A percentile compares a stretch with the other conserved stretches of the same genome.
Conservation (phyloP, 2,888 invertebrate species). For the Agonopterix arenella region DNA sequence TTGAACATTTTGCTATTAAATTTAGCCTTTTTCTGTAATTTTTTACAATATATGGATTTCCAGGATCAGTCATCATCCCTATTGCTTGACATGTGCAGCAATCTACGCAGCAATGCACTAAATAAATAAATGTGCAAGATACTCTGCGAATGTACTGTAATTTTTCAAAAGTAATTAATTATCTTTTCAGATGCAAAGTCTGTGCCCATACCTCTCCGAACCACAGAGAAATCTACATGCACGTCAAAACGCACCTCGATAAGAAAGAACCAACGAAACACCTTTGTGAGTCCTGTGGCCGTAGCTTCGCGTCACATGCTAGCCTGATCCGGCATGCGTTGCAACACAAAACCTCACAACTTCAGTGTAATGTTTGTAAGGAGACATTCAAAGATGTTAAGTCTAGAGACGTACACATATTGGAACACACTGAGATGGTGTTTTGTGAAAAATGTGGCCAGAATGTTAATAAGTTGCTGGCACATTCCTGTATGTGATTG, state of each 20-base stretch:
- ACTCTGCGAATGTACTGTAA: too few relatives aligned
- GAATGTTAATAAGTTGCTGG: slow-evolving; percentile 34
- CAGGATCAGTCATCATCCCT: too few relatives aligned
- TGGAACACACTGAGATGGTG: slow-evolving; percentile 38
- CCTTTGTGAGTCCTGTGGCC: slow-evolving; percentile 63
- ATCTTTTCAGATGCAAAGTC: slow-evolving; percentile 67
- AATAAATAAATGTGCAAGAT: too few relatives aligned
- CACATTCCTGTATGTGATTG: slow-evolving; percentile 37
- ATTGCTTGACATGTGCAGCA: too few relatives aligned
- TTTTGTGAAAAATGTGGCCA: slow-evolving; percentile 66
- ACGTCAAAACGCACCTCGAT: slow-evolving; percentile 67
- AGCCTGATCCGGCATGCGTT: slow-evolving; percentile 46
- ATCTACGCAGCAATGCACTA: too few relatives aligned
- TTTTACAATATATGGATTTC: too few relatives aligned
- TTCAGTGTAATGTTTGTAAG: slow-evolving; percentile 40
- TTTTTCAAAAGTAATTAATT: background rate
- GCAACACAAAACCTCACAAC: slow-evolving; percentile 29
- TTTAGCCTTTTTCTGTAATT: too few relatives aligned
- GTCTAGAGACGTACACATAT: slow-evolving; percentile 34
- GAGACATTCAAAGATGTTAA: slow-evolving; percentile 32
- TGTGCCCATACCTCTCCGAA: slow-evolving; percentile 76
- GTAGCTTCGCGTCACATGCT: slow-evolving; percentile 48
- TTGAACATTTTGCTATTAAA: too few relatives aligned
- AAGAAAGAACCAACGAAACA: slow-evolving; percentile 35
- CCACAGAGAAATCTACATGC: slow-evolving; percentile 75